Evolutionary conservation across 2,113 vertebrate species (phyloP).

Genomic region (Gambusia affinis): DNA sequence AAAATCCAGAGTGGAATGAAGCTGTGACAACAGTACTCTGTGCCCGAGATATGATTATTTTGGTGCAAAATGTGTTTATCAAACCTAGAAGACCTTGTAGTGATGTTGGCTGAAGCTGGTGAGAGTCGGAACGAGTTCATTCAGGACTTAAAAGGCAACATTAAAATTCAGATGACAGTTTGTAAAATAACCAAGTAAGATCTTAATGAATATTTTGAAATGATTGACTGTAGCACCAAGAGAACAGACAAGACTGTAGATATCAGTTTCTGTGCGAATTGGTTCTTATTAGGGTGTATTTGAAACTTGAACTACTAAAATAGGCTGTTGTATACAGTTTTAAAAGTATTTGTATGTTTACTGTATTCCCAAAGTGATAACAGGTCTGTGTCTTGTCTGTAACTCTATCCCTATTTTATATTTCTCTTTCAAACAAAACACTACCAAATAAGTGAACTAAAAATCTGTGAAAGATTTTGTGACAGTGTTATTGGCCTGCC

Average conservation of each 20-base stretch:
- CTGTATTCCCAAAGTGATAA: background rate
- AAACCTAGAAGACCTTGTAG: background rate
- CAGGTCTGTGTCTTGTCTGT: background rate
- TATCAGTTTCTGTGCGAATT: too few relatives aligned
- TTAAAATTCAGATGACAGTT: background rate
- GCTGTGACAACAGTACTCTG: background rate
- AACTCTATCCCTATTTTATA: background rate
- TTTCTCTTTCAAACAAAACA: background rate
- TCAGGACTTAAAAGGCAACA: background rate
- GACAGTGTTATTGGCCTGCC: too few relatives aligned
- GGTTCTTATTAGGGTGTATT: too few relatives aligned
- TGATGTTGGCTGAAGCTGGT: background rate
- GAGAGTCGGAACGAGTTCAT: background rate
- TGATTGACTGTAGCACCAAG: background rate
- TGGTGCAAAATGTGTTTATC: background rate
- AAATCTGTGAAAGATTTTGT: too few relatives aligned
- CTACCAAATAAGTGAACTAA: background rate
- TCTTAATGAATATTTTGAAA: background rate
- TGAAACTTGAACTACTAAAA: too few relatives aligned
- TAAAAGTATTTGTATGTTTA: background rate
- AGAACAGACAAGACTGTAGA: too few relatives aligned
- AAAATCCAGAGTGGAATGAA: constrained; percentile 31
- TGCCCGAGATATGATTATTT: background rate
- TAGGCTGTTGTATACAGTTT: too few relatives aligned
- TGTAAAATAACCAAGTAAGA: background rate